These are phyloP conservation scores for Synodontis membranacea DNA, from an alignment of 2,113 vertebrate species.

Conservation along the genomic window DNA sequence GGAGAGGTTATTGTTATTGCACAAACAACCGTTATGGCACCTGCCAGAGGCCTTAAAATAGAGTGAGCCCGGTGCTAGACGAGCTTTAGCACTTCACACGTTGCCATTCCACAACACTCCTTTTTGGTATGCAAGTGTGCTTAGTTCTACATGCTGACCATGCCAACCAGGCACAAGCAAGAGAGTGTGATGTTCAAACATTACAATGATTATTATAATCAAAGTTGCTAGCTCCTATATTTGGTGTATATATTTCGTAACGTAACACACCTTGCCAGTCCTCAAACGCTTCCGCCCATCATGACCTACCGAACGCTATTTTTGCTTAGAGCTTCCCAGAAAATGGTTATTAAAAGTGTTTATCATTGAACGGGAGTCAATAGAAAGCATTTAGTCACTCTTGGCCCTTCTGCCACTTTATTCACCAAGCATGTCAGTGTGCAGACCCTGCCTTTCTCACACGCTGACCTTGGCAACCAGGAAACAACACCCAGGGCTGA, in stretches of 20 bases:
- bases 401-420: constrained; percentile 12
- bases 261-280: not conserved
- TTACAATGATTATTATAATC: constrained; percentile 14
- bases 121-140: constrained; percentile 16
- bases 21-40: constrained; percentile 5
- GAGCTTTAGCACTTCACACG: constrained; percentile 10
- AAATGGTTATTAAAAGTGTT: constrained; percentile 33
- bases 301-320: constrained; percentile 13
- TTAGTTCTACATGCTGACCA: not conserved
- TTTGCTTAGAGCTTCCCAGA: constrained; percentile 37
- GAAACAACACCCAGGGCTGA: not conserved
- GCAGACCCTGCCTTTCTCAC: not conserved
- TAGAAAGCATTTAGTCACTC: constrained; percentile 21
- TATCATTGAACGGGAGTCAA: not conserved
- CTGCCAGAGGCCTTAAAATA: constrained; percentile 34
- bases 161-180: constrained; percentile 10
- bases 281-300: not conserved
- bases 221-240: not conserved
- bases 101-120: constrained; percentile 17
- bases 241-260: not conserved
- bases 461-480: not conserved
- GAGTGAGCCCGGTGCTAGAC: not conserved
- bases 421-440: constrained; percentile 7
- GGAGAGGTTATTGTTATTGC: constrained; percentile 16
- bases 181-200: not conserved